phyloP scores from a whole-genome alignment of 2,113 vertebrate genomes.

The Pelodiscus sinensis region DNA sequence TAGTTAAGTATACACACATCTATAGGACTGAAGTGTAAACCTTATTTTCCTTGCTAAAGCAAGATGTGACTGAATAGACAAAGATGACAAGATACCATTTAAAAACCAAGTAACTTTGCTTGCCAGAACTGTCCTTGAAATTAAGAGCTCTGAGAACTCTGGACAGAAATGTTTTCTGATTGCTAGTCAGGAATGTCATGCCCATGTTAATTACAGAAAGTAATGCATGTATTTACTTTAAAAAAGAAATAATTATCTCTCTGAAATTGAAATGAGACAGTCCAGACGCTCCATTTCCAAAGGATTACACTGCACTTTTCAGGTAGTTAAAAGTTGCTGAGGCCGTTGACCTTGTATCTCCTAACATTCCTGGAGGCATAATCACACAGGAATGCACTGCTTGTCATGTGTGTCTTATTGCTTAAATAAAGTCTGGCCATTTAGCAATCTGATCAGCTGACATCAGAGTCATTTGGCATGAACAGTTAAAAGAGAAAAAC shows the following conservation, averaged over 20 bases:
- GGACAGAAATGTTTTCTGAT: conserved; percentile 23
- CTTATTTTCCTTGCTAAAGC: not conserved
- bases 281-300: conserved; percentile 54
- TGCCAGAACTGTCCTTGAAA: not conserved
- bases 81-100: not conserved
- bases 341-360: conserved; percentile 62
- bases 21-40: not conserved
- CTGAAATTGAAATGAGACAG: conserved; percentile 44
- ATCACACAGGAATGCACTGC: not conserved
- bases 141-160: conserved; percentile 10
- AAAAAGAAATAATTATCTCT: conserved; percentile 56
- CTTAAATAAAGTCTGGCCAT: conserved; percentile 60
- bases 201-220: conserved; percentile 11
- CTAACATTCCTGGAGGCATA: conserved; percentile 12
- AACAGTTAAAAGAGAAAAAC: conserved; percentile 44
- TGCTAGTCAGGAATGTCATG: conserved; percentile 52
- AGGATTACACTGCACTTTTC: conserved; percentile 65
- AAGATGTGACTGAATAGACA: not conserved
- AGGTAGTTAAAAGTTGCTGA: conserved; percentile 65
- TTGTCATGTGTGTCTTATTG: conserved; percentile 50
- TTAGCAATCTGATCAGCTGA: conserved; percentile 47
- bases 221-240: conserved; percentile 42
- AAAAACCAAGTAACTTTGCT: not conserved
- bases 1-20: not conserved
- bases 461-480: conserved; percentile 34